A percentile compares a stretch with the other conserved stretches of the same genome.
These are phyloP conservation scores for Podilymbus podiceps DNA, from an alignment of 2,113 vertebrate species.

Conservation along the genomic window DNA sequence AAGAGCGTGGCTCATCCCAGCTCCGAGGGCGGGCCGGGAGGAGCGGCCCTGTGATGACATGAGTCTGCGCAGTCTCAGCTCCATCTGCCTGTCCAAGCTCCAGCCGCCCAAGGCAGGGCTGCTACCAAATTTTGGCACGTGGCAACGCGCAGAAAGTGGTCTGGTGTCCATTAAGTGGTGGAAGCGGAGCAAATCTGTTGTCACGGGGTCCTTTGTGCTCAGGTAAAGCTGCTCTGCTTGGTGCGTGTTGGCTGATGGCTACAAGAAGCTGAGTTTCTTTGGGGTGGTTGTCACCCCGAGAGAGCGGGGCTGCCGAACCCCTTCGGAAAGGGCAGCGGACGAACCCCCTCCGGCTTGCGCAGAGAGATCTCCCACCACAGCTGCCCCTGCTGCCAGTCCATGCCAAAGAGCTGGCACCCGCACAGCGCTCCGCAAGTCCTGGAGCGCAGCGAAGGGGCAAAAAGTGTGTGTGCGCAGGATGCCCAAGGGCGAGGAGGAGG, in stretches of 20 bases:
- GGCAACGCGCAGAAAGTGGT: neutral
- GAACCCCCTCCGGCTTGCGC: neutral
- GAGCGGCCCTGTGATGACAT: neutral
- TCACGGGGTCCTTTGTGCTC: neutral
- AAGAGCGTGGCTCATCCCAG: neutral
- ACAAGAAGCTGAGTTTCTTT: neutral
- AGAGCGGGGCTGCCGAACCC: neutral
- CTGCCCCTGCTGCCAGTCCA: neutral
- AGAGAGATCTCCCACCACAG: fast-evolving
- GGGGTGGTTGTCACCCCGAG: neutral
- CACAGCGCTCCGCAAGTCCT: neutral
- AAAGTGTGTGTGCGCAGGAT: neutral
- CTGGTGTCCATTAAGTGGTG: neutral
- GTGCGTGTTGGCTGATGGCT: neutral
- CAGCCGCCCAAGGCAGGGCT: neutral
- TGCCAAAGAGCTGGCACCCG: neutral
- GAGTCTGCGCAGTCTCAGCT: neutral
- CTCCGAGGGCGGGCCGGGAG: neutral
- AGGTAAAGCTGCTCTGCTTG: neutral
- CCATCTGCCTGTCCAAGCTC: neutral
- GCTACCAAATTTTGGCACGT: neutral
- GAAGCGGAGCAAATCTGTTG: neutral
- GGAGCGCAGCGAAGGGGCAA: neutral
- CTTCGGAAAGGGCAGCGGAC: fast-evolving
- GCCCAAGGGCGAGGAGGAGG: neutral